Percentiles rank a stretch among this genome's conserved stretches.
Evolutionary conservation across 2,797 vertebrate genomes (phyloP).

Genomic region (Valencia hispanica): DNA sequence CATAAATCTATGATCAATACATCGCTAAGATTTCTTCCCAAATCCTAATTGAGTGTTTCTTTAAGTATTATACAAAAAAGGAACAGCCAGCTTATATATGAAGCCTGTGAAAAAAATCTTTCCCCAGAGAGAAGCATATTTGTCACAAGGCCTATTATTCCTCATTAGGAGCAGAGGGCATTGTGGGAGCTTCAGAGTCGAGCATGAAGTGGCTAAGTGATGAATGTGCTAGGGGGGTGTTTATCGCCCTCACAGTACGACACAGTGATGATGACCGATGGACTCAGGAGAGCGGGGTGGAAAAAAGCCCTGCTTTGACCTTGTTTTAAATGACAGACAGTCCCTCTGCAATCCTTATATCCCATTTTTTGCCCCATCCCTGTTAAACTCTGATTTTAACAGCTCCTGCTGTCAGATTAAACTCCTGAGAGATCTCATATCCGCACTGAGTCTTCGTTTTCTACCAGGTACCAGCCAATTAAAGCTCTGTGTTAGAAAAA

Average conservation of each 20-base stretch:
- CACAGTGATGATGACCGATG: conserved; percentile 69
- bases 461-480: background rate
- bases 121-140: conserved; percentile 52
- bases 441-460: background rate
- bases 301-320: conserved; percentile 62
- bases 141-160: conserved; percentile 64
- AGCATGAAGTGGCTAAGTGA: conserved; percentile 68
- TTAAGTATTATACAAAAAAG: background rate
- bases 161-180: conserved; percentile 64
- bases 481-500: background rate
- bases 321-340: conserved; percentile 66
- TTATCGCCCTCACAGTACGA: conserved; percentile 57
- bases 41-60: background rate
- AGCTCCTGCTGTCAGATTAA: conserved; percentile 5
- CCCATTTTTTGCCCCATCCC: conserved; percentile 3
- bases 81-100: conserved; percentile 5
- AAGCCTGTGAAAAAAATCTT: conserved; percentile 23
- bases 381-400: background rate
- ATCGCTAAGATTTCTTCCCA: background rate
- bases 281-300: conserved; percentile 39
- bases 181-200: conserved; percentile 39
- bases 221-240: conserved; percentile 69
- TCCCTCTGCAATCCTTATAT: conserved; percentile 12
- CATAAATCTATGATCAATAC: background rate
- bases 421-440: background rate